A percentile compares a stretch with the other conserved stretches of the same genome.
These are phyloP conservation scores for Lepidocolaptes lacrymiger DNA, from an alignment of 2,797 vertebrate genomes.

Conservation along the genomic window DNA sequence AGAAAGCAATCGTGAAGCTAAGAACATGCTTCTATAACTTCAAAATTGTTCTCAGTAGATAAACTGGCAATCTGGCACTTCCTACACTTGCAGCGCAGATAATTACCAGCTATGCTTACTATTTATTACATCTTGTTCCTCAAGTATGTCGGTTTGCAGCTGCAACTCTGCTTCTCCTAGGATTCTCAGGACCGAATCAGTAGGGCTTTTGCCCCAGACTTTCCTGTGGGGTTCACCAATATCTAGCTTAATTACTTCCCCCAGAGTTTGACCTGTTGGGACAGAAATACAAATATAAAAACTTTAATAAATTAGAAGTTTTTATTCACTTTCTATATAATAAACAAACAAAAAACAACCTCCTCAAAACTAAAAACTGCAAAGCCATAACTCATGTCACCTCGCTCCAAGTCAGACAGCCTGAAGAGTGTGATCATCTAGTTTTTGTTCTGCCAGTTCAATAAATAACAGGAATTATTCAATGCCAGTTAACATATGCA, in stretches of 20 bases:
- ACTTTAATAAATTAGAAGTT: not conserved
- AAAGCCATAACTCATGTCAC: not conserved
- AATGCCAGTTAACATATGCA: not conserved
- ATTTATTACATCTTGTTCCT: slow-evolving; percentile 64
- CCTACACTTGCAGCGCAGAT: not conserved
- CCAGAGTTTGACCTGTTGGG: slow-evolving; percentile 80
- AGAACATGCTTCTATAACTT: not conserved
- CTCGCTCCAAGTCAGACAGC: not conserved
- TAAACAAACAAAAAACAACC: not conserved
- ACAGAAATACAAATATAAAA: not conserved
- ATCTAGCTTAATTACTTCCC: slow-evolving; percentile 84
- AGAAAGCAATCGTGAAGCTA: not conserved
- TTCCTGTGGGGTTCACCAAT: slow-evolving; percentile 81
- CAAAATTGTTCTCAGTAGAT: not conserved
- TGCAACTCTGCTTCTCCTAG: slow-evolving; percentile 89
- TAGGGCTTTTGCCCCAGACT: slow-evolving; percentile 85
- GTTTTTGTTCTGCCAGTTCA: not conserved
- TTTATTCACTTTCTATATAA: not conserved
- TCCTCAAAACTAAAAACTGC: not conserved
- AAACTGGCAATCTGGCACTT: not conserved
- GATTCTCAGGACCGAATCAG: slow-evolving; percentile 83
- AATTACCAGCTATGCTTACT: slow-evolving; percentile 64
- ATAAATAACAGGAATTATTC: not conserved
- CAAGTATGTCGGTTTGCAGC: slow-evolving; percentile 84
- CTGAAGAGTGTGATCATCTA: not conserved